Evolutionary conservation across 1,140 invertebrate species (phyloP), one percentile per base, ranked within the genome.

Genomic region (Brachionus plicatilis): DNA sequence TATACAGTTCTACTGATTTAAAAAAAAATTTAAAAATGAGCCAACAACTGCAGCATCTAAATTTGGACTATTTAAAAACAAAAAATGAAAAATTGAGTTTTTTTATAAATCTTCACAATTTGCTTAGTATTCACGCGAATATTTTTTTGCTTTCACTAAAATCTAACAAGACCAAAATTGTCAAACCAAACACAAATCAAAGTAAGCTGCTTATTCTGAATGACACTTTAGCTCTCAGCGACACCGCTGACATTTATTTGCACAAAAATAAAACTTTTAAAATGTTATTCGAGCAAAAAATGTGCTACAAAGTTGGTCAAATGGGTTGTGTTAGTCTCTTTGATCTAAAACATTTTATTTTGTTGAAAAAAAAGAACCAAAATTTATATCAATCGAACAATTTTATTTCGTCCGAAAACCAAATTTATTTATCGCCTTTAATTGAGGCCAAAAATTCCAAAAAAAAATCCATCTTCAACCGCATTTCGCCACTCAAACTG

Each of bases 21-120:
- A 72, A 83, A 47, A 85, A 87, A 17, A 85, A 88, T 47, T 80
- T 88, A 24, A 72, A 45, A 27, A 83, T 66, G 29, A 85, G 86
- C 4, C 45, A 84, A 33, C 72, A 85, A 6, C 85, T 90, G 29
- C 85, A 87, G 83, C 24, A 85, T 50, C 82, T 86, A 17, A 88
- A 89, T 82, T 85, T 90, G 3, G 82, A 85, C 27, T 68, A 75
- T 37, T 83, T 88, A 7, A 83, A 85, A 27, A 83, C 85, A 9
- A 84, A 85, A 68, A 84, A 87, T 9, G 85, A 88, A 45, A 87
- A 86, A 41, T 78, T 86, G 14, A 88, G 88, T 80, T 90, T 90
- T 86, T 88, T 86, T 85, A 86, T 86, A 47, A 90, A 90, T 85
- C 85, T 89, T 12, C 86, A 86, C 45, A 89, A 88, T 79, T 80